phyloP scores from a whole-genome alignment of 2,888 invertebrate genomes.

The Leptothorax acervorum region DNA sequence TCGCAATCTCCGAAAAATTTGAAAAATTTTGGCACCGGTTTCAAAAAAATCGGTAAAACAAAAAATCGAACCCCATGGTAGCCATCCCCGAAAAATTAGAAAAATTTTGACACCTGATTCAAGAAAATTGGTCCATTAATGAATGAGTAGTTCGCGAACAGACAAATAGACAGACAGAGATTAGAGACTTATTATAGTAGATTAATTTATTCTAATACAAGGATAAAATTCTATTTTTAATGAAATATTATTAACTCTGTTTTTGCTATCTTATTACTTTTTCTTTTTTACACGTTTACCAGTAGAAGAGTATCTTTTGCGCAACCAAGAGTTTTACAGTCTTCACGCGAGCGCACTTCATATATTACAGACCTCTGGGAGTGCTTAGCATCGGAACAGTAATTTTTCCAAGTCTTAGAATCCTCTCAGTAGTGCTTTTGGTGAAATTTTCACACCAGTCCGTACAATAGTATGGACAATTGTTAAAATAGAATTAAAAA shows the following conservation, averaged over 20 bases:
- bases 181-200: too few species aligned
- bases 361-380: slow-evolving; percentile 64
- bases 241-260: slow-evolving; percentile 26
- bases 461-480: neutral
- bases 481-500: neutral
- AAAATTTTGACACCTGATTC: too few species aligned
- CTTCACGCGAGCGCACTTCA: slow-evolving; percentile 54
- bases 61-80: too few species aligned
- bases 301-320: slow-evolving; percentile 42
- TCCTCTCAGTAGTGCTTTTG: slow-evolving; percentile 15
- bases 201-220: neutral
- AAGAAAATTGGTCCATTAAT: too few species aligned
- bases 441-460: slow-evolving; percentile 9
- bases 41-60: too few species aligned
- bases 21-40: too few species aligned
- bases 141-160: too few species aligned
- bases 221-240: neutral
- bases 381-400: slow-evolving; percentile 59
- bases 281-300: neutral
- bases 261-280: slow-evolving; percentile 9
- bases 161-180: too few species aligned
- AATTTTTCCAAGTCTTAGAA: slow-evolving; percentile 59
- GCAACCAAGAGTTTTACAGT: slow-evolving; percentile 54
- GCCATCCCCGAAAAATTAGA: too few species aligned
- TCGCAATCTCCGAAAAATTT: too few species aligned